Evolutionary conservation across 2,888 invertebrate genomes (phyloP).

Genomic region (Acanthosepion pharaonis): DNA sequence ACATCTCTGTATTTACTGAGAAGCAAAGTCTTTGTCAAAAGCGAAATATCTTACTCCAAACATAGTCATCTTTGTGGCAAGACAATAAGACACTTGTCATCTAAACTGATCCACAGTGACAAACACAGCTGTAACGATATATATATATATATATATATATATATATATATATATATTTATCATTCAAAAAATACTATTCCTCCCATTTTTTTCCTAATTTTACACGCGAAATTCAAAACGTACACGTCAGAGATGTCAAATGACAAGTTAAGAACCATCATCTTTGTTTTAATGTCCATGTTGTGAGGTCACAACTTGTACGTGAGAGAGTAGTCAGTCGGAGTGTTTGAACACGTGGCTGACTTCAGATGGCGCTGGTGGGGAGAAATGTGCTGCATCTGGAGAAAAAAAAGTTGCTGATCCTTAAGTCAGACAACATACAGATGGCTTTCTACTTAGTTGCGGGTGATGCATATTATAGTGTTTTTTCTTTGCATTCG

Average conservation of each 20-base stretch:
- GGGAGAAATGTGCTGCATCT: neutral
- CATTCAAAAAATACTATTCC: neutral
- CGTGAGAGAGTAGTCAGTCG: neutral
- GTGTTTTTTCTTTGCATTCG: neutral
- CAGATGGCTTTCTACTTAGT: slow-evolving; percentile 15
- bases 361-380: neutral
- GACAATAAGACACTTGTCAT: neutral
- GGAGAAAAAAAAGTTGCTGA: neutral
- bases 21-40: too few species aligned
- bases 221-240: neutral
- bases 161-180: too few species aligned
- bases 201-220: neutral
- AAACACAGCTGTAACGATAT: neutral
- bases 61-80: neutral
- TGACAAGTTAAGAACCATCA: neutral
- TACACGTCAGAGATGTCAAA: neutral
- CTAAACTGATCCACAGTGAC: neutral
- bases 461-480: neutral
- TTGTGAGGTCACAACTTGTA: neutral
- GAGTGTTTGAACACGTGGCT: neutral
- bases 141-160: too few species aligned
- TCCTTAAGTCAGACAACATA: slow-evolving; percentile 33
- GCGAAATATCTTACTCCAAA: too few species aligned
- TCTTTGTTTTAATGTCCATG: neutral
- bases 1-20: too few species aligned